Conservation (phyloP, 30 jellyfish, hydroid and myxozoan species). For the Clytia hemisphaerica region DNA sequence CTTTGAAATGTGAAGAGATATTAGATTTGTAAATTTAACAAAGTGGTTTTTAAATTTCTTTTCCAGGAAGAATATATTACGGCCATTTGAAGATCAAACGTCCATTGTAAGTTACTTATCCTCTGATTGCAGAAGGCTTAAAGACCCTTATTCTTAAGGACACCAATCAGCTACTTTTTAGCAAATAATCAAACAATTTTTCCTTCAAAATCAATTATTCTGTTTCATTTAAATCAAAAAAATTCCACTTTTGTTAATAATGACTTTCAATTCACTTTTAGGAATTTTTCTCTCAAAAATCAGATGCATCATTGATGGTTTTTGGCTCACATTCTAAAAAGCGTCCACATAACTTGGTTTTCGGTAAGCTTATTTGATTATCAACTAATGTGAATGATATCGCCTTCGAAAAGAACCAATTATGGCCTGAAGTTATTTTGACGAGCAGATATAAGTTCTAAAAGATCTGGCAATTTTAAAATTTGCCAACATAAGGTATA, state of each 20-base stretch:
- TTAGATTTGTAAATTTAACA: background rate
- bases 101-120: conserved; percentile 49
- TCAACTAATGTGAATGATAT: too few relatives aligned
- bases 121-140: conserved; percentile 4
- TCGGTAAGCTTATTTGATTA: conserved; percentile 73
- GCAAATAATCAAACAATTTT: background rate
- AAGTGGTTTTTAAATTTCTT: background rate
- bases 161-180: background rate
- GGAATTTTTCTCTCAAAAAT: conserved; percentile 84
- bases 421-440: too few relatives aligned
- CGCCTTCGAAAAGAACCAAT: too few relatives aligned
- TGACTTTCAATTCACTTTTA: conserved; percentile 10
- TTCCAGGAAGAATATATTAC: conserved; percentile 68
- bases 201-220: too few relatives aligned
- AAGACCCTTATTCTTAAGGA: background rate
- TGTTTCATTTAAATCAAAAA: background rate
- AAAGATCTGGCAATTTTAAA: too few relatives aligned
- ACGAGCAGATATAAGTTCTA: too few relatives aligned
- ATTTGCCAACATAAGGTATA: too few relatives aligned
- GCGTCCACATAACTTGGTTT: conserved; percentile 72
- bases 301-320: conserved; percentile 80
- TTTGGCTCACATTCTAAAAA: conserved; percentile 92
- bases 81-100: conserved; percentile 92
- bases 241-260: background rate
- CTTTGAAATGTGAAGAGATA: too few relatives aligned